Percentiles rank a stretch among this genome's conserved stretches.
phyloP scores from a whole-genome alignment of 2,113 vertebrate genomes.

The Actinemys pallida region DNA sequence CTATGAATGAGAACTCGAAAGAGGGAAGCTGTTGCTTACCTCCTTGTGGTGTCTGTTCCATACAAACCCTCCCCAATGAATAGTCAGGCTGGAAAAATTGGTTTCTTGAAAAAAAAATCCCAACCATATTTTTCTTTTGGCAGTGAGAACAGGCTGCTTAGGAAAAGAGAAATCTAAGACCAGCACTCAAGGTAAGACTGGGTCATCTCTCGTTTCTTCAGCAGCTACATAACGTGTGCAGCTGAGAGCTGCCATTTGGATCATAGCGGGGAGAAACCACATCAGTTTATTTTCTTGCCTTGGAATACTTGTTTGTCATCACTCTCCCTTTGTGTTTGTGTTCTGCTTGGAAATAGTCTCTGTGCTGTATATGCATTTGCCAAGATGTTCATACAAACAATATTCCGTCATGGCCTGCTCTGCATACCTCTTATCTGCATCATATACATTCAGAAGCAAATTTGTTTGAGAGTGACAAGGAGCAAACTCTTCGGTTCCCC shows the following conservation, averaged over 20 bases:
- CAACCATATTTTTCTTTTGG: conserved; percentile 58
- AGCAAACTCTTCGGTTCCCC: conserved; percentile 43
- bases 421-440: conserved; percentile 65
- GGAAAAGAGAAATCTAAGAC: conserved; percentile 46
- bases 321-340: conserved; percentile 69
- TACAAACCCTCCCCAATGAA: conserved; percentile 11
- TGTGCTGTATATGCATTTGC: conserved; percentile 59
- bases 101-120: conserved; percentile 54
- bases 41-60: conserved; percentile 21
- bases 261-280: conserved; percentile 70
- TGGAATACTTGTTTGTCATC: conserved; percentile 75
- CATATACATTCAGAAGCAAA: conserved; percentile 65
- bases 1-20: neutral
- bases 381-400: conserved; percentile 74
- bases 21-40: conserved; percentile 24
- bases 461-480: neutral
- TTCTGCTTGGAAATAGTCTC: conserved; percentile 68
- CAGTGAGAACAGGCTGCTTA: conserved; percentile 52
- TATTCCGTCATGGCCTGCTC: conserved; percentile 51
- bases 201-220: conserved; percentile 62
- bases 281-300: conserved; percentile 72
- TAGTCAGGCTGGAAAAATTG: neutral
- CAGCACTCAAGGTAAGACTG: conserved; percentile 23
- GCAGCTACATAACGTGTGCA: conserved; percentile 60
- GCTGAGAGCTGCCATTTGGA: conserved; percentile 71